Percentiles rank a stretch among this genome's conserved stretches.
Evolutionary conservation across 2,113 vertebrate species (phyloP).

Genomic region (Pollimyrus isidori): DNA sequence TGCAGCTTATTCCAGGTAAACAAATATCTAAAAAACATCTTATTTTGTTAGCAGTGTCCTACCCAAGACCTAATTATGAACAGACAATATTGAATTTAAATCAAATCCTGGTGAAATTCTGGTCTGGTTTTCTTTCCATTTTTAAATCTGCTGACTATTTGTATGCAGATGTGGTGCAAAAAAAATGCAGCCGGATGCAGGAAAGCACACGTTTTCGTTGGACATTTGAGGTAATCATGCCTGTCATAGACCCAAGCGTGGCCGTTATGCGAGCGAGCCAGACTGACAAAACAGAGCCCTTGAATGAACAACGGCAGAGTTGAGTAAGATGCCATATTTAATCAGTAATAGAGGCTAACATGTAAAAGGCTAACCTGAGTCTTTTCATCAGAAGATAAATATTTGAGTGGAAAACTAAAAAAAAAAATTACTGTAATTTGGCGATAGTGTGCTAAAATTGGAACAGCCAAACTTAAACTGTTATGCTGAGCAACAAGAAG

Average conservation of each 20-base stretch:
- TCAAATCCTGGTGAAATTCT: not conserved
- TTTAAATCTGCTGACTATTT: slow-evolving; percentile 30
- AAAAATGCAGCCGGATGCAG: slow-evolving; percentile 27
- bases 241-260: slow-evolving; percentile 33
- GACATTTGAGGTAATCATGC: slow-evolving; percentile 37
- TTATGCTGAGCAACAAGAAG: not conserved
- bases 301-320: slow-evolving; percentile 23
- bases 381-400: slow-evolving; percentile 16
- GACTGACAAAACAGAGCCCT: slow-evolving; percentile 19
- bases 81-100: not conserved
- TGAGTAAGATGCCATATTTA: slow-evolving; percentile 32
- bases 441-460: not conserved
- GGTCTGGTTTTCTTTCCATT: slow-evolving; percentile 21
- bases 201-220: slow-evolving; percentile 19
- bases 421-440: not conserved
- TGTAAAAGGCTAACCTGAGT: slow-evolving; percentile 29
- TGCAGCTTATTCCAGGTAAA: not conserved
- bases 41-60: not conserved
- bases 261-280: slow-evolving; percentile 43
- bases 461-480: not conserved
- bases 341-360: slow-evolving; percentile 28
- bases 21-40: not conserved
- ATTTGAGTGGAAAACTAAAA: slow-evolving; percentile 11
- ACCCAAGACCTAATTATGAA: not conserved
- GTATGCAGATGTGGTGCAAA: not conserved